Conservation (phyloP, 2,797 vertebrate genomes). For the Sebastes goodei region DNA sequence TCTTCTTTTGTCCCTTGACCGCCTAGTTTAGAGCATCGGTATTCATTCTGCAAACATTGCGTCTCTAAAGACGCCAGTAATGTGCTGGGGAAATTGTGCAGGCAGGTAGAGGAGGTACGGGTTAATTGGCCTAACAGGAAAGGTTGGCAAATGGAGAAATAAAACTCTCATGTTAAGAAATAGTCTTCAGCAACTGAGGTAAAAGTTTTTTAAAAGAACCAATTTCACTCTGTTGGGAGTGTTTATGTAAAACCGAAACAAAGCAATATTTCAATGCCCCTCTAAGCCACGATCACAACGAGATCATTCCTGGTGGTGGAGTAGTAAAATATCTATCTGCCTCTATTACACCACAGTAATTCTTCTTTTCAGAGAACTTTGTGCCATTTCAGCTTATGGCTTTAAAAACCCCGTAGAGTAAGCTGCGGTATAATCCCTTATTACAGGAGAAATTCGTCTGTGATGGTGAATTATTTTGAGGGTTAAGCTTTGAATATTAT, state of each 20-base stretch:
- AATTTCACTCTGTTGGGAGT: neutral
- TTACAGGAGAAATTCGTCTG: constrained; percentile 30
- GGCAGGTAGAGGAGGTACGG: neutral
- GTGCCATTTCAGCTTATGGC: constrained; percentile 37
- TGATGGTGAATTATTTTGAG: constrained; percentile 46
- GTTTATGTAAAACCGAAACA: constrained; percentile 22
- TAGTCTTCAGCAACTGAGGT: neutral
- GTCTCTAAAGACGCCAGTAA: constrained; percentile 24
- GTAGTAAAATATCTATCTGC: constrained; percentile 8
- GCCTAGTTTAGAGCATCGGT: constrained; percentile 50
- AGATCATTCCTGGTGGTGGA: neutral
- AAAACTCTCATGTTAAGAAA: constrained; percentile 18
- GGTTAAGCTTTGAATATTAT: constrained; percentile 44
- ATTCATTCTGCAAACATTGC: constrained; percentile 47
- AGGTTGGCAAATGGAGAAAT: constrained; percentile 36
- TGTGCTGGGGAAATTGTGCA: constrained; percentile 27
- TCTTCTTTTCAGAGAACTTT: constrained; percentile 32
- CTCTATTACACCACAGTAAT: constrained; percentile 20
- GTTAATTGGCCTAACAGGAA: constrained; percentile 49
- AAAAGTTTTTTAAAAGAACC: constrained; percentile 7
- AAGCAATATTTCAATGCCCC: constrained; percentile 5
- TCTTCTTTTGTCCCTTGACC: constrained; percentile 56
- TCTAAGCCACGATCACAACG: constrained; percentile 2
- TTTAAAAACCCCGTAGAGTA: constrained; percentile 37
- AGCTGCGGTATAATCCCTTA: constrained; percentile 45